These are phyloP conservation scores for Drosophila kohkoa DNA, from an alignment of 1,140 invertebrate genomes.

Conservation along the genomic window DNA sequence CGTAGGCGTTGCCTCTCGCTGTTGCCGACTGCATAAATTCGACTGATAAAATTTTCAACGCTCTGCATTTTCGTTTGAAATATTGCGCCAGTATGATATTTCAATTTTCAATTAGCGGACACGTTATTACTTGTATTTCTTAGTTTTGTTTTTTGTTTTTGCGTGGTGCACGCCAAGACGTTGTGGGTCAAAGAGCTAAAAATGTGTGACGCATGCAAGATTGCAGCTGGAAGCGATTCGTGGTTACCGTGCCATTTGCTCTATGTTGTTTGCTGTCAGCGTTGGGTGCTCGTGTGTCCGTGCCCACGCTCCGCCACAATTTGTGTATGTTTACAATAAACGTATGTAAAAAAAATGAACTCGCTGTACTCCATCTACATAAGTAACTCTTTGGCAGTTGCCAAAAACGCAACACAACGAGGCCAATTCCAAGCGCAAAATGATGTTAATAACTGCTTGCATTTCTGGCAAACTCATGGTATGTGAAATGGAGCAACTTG, in stretches of 20 bases:
- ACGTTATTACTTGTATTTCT: slow-evolving; percentile 40
- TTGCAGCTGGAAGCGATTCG: slow-evolving; percentile 46
- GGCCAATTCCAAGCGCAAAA: slow-evolving; percentile 21
- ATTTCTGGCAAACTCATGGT: slow-evolving; percentile 46
- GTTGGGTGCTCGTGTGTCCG: slow-evolving; percentile 29
- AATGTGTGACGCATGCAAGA: slow-evolving; percentile 64
- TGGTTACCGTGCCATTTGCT: slow-evolving; percentile 1
- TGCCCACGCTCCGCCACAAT: slow-evolving; percentile 19
- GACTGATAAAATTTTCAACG: slow-evolving; percentile 71
- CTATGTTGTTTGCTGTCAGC: slow-evolving; percentile 16
- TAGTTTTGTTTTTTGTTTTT: slow-evolving; percentile 16
- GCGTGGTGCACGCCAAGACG: slow-evolving; percentile 50
- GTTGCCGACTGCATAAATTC: slow-evolving; percentile 65
- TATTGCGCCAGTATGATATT: slow-evolving; percentile 71
- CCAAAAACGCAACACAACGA: slow-evolving; percentile 8
- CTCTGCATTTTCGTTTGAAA: slow-evolving; percentile 61
- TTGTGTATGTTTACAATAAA: slow-evolving; percentile 6
- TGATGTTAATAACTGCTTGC: slow-evolving; percentile 33
- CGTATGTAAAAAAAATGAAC: slow-evolving; percentile 22
- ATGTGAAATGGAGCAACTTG: not conserved
- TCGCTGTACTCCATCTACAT: slow-evolving; percentile 8
- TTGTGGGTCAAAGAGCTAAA: slow-evolving; percentile 73
- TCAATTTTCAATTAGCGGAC: slow-evolving; percentile 78
- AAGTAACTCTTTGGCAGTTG: slow-evolving; percentile 20
- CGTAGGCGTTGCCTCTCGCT: slow-evolving; percentile 46